These are phyloP conservation scores for Leucoptera coffeella DNA, from an alignment of 2,888 invertebrate species.

Conservation along the genomic window DNA sequence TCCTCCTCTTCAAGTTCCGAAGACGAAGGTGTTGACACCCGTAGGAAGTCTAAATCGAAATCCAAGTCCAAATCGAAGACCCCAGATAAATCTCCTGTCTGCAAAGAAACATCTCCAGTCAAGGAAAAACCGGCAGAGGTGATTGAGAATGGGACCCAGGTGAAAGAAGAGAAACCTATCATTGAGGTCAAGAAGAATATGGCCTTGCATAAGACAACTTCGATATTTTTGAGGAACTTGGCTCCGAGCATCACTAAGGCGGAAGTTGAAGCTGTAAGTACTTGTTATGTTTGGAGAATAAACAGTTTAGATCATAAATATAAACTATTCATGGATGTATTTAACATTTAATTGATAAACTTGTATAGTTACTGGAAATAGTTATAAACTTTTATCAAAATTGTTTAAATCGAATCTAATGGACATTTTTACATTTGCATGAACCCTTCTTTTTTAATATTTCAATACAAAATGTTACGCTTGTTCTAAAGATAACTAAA, in stretches of 20 bases:
- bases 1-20: constrained; percentile 47
- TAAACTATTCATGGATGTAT: too few relatives aligned
- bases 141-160: constrained; percentile 19
- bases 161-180: constrained; percentile 37
- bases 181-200: constrained; percentile 50
- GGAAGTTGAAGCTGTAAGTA: constrained; percentile 89
- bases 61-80: constrained; percentile 30
- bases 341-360: too few relatives aligned
- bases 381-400: too few relatives aligned
- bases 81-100: constrained; percentile 30
- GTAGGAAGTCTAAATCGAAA: constrained; percentile 27
- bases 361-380: too few relatives aligned
- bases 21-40: constrained; percentile 29
- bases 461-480: too few relatives aligned
- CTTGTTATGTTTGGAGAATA: too few relatives aligned
- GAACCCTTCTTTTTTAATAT: too few relatives aligned
- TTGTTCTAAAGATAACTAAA: too few relatives aligned
- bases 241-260: constrained; percentile 94
- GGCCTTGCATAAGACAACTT: constrained; percentile 90
- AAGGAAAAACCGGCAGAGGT: constrained; percentile 16
- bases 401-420: too few relatives aligned
- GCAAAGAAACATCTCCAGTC: constrained; percentile 24
- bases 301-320: too few relatives aligned
- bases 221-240: constrained; percentile 92
- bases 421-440: too few relatives aligned